Base-by-base conservation (phyloP, 2,888 invertebrate genomes). In the Leucophora obtusa region DNA sequence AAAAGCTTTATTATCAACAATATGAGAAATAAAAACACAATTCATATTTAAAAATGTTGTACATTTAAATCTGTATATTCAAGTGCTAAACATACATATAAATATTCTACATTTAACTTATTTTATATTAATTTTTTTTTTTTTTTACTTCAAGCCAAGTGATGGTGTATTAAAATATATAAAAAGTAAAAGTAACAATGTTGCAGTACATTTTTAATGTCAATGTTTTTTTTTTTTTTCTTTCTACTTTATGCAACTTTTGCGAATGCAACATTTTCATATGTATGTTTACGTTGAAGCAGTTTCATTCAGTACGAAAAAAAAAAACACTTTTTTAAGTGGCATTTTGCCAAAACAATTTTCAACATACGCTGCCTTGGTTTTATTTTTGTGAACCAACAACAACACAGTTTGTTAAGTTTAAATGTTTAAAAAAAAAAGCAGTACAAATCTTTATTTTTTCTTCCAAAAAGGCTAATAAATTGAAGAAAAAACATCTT, bases 331-430 rank as follows among this genome's bases (percentile, higher is more conserved):
- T 58, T 79, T 80, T 77, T 63, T 14, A 77, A 81, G 70, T 81
- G 81, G 81, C 81, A 81, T 66, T 77, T 77, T 81, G 77, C 81
- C 81, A 81, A 81, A 81, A 77, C 73, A 69, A 73, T 77, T 81
- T 81, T 58, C 70, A 73, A 73, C 81, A 81, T 81, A 81, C 73
- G 81, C 54, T 73, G 56, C 69, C 72, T 77, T 70, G 70, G 56
- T 81, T 81, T 73, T 60, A 38, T 17, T 17, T 47, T 47, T n/a
- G n/a, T 47, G 43, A n/a, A n/a, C 43, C 43, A 47, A 47, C 43
- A 43, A 24, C 24, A 28, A 47, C 43, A 47, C 43, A 47, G 9
- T 15, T 56, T 59, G 66, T 71, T 60, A 60, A 62, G 66, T 72
- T 66, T 78, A 72, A 78, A 28, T 24, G 24, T 54, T 6, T 7